Base-by-base conservation (phyloP, 2,797 vertebrate genomes). In the Eulemur albifrons region DNA sequence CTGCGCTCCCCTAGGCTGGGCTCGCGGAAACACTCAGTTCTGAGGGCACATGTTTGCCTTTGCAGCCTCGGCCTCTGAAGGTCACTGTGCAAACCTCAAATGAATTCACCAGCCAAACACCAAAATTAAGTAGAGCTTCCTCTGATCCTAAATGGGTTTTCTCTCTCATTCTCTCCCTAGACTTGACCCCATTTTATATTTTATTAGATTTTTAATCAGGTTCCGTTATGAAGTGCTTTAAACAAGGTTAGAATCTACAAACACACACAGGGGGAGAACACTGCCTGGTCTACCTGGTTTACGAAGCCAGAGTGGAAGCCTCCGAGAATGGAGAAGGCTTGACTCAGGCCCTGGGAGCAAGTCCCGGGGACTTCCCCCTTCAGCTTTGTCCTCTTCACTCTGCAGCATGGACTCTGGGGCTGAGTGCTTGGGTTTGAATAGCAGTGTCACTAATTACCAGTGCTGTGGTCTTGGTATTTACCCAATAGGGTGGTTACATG, bases 191-290 rank as follows among this genome's bases (percentile, higher is more conserved):
- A 38, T 96, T 97, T 96, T 73, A 63, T 59, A 73, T 81, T 90
- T 90, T 88, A 96, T 57, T 92, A 93, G 73, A 40, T 90, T 97
- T 94, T 92, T 85, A 97, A 94, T 95, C 95, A 93, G 75, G 50
- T 93, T 93, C 61, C 13, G 11, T 70, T 57, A 87, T 3, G 72
- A 81, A 75, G 57, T 23, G 35, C 40, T 96, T 93, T 92, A 65
- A 85, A 92, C 80, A 79, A 87, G 86, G 80, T 90, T 92, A 79
- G 81, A 70, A 18, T 67, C 72, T 90, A 67, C 43, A 85, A 89
- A 93, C 13, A 23, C 30, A 38, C 20, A 10, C 14, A 48, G 40
- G 18, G 25, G 10, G 5, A 27, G 35, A 77, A 23, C 1, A 50
- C 0, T 8, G 35, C 30, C 76, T 50, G n/a, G 54, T 35, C 14